Base-by-base conservation (phyloP, 2,888 invertebrate species). In the Amiota mariae region DNA sequence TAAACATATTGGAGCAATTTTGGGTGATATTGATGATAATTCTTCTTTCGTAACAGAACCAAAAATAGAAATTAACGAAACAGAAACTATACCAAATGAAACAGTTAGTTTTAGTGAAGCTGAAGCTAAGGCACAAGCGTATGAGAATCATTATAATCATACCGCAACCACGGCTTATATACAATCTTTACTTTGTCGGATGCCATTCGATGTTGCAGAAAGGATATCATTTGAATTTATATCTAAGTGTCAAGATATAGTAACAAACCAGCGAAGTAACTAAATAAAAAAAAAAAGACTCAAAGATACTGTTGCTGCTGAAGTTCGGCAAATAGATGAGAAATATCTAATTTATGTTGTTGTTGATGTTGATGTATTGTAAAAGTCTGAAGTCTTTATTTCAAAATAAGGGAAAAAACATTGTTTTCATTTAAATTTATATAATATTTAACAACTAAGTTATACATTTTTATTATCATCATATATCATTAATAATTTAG, bases 401-500 rank as follows among this genome's bases (percentile, higher is more conserved):
- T 54, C 24, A 68, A 68, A 68, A n/a, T n/a, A 24, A 18, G 48
- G 15, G n/a, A 48, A 18, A 11, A 20, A 68, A 24, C 10, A 13
- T 4, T 13, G 13, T 20, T 48, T 18, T 49, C 15, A 68, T 54
- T 54, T 68, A 54, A 68, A 68, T 68, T 67, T 57, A 57, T 15
- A 57, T 57, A 57, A 59, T 59, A 20, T 20, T 59, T 20, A 10
- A 18, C 20, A 57, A 11, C n/a, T 15, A 12, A n/a, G 15, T 15
- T 51, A 12, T 13, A n/a, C 54, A 51, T 4, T n/a, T 13, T 51
- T 11, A 20, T 59, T 59, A 36, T 59, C 4, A 59, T 20, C n/a
- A 8, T 51, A 8, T 51, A 51, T 51, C 12, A 2, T 12, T 51
- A 51, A 59, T 64, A 24, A 24, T 80, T 89, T 81, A 90, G 82